phyloP scores from a whole-genome alignment of 2,888 invertebrate species.

The Harpalus rubripes region DNA sequence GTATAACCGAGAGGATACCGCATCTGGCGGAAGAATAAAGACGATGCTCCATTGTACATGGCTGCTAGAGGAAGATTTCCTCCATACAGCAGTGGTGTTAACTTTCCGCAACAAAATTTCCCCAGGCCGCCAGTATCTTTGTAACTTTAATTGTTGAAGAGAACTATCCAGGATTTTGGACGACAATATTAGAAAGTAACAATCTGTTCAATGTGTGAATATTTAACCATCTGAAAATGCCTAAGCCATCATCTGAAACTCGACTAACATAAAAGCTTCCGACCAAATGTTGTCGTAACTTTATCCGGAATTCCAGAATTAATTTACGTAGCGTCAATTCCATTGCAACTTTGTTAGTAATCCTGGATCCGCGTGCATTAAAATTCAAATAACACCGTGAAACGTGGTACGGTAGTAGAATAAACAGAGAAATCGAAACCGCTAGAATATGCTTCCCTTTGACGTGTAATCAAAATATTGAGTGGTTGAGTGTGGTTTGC shows the following conservation, averaged over 20 bases:
- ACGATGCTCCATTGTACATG: no score
- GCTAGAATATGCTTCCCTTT: background rate
- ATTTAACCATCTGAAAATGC: background rate
- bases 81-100: no score
- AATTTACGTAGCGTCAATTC: slow-evolving; percentile 24
- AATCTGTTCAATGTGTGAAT: no score
- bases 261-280: background rate
- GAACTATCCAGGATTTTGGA: no score
- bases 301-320: slow-evolving; percentile 2
- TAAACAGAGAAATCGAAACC: background rate
- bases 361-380: slow-evolving; percentile 15
- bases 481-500: background rate
- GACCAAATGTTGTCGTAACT: background rate
- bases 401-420: background rate
- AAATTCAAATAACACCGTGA: slow-evolving; percentile 15
- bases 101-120: no score
- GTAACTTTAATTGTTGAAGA: no score
- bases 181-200: no score
- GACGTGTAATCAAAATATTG: background rate
- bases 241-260: background rate
- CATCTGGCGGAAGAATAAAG: no score
- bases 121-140: no score
- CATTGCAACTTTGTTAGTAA: slow-evolving; percentile 19
- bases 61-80: no score
- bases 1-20: no score